phyloP scores from a whole-genome alignment of 2,797 vertebrate genomes.

The Mycteria americana region DNA sequence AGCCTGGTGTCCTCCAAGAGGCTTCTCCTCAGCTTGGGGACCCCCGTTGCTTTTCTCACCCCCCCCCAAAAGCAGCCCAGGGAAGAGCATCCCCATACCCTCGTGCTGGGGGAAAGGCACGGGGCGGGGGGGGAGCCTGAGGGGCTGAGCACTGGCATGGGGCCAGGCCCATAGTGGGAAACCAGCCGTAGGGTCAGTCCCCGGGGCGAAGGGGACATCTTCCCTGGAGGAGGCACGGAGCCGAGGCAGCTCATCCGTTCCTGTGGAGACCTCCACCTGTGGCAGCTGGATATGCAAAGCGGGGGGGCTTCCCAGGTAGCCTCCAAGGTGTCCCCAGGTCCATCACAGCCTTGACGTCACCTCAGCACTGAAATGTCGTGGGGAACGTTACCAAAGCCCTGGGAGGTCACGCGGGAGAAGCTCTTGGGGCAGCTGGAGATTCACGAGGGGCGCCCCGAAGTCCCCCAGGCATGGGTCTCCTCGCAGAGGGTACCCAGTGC shows the following conservation, averaged over 20 bases:
- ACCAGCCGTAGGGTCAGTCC: accelerated
- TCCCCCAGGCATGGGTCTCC: not conserved
- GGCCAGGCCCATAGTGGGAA: not conserved
- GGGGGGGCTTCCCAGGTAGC: not conserved
- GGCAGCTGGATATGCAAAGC: not conserved
- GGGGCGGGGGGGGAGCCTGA: no score
- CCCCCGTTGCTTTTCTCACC: accelerated
- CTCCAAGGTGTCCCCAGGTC: not conserved
- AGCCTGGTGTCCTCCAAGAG: not conserved
- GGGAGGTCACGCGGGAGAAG: not conserved
- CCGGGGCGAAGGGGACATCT: accelerated
- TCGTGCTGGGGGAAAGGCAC: accelerated
- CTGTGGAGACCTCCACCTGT: accelerated
- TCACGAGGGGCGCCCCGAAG: accelerated
- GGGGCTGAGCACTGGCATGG: not conserved
- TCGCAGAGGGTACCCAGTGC: not conserved
- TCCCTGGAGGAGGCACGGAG: not conserved
- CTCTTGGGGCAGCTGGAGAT: not conserved
- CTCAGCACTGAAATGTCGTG: accelerated
- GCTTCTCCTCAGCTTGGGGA: not conserved
- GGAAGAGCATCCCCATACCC: not conserved
- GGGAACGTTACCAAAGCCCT: not conserved
- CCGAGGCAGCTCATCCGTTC: not conserved
- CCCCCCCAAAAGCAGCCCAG: not conserved
- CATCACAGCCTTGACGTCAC: not conserved